Conservation (phyloP, 2,888 invertebrate species). For the Catocala sponsa region DNA sequence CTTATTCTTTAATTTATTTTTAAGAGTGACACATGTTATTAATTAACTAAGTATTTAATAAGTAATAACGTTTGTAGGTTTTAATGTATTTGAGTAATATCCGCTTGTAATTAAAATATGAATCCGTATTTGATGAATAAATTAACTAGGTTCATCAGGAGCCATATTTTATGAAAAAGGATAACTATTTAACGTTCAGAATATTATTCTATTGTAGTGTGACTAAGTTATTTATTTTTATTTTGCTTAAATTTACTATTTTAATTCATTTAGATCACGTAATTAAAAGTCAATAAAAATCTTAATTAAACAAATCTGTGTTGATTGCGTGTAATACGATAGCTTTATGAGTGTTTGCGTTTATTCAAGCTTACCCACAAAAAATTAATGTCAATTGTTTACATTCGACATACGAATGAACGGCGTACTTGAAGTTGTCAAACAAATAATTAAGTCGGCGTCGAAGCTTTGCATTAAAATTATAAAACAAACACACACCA, state of each 20-base stretch:
- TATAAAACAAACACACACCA: constrained; percentile 78
- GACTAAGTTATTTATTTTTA: not conserved
- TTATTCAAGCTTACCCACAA: constrained; percentile 61
- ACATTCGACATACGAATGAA: constrained; percentile 57
- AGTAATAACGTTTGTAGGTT: not conserved
- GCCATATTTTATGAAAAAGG: not conserved
- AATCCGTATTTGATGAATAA: not conserved
- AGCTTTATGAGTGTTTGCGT: constrained; percentile 54
- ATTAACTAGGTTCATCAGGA: not conserved
- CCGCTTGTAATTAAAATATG: not conserved
- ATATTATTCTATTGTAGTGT: not conserved
- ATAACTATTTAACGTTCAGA: not conserved
- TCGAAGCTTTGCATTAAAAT: constrained; percentile 47
- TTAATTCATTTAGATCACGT: constrained; percentile 14
- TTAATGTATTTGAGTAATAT: not conserved
- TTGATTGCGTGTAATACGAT: constrained; percentile 51
- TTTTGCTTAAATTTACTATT: constrained; percentile 2
- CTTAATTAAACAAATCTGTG: constrained; percentile 42
- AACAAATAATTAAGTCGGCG: constrained; percentile 44
- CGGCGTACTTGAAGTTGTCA: constrained; percentile 53
- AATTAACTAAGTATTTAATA: not conserved
- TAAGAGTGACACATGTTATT: constrained; percentile 1
- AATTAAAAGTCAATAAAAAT: constrained; percentile 38
- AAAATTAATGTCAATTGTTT: constrained; percentile 61
- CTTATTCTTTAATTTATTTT: not conserved